Percentiles rank a stretch among this genome's conserved stretches.
Conservation (phyloP, 2,888 invertebrate species). For the Volucella inflata region DNA sequence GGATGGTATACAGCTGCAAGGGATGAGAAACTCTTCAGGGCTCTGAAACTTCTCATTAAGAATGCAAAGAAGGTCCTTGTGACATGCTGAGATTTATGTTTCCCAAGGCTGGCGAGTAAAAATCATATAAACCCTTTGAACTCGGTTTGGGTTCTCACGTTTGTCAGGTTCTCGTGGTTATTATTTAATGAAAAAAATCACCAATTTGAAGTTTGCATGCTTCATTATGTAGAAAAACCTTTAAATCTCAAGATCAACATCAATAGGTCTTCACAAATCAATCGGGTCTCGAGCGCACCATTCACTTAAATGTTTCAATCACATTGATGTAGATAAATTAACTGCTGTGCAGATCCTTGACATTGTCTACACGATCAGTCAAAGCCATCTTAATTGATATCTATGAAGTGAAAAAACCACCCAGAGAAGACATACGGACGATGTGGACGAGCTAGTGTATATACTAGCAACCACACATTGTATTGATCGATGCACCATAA, state of each 20-base stretch:
- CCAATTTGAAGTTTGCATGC: background rate
- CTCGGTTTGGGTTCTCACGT: conserved; percentile 3
- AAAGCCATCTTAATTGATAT: conserved; percentile 38
- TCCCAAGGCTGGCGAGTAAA: too few relatives aligned
- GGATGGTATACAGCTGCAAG: background rate
- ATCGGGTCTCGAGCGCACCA: conserved; percentile 21
- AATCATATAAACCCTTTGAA: too few relatives aligned
- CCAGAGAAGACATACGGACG: conserved; percentile 18
- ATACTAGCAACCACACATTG: conserved; percentile 5
- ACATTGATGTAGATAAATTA: conserved; percentile 49
- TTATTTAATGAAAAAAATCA: too few relatives aligned
- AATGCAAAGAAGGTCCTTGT: conserved; percentile 1
- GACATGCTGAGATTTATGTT: background rate
- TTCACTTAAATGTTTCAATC: conserved; percentile 40
- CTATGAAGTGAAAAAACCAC: conserved; percentile 13
- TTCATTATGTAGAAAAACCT: background rate
- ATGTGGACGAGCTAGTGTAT: background rate
- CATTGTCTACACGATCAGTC: conserved; percentile 55
- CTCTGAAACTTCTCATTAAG: background rate
- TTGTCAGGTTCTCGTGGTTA: background rate
- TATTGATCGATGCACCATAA: conserved; percentile 47
- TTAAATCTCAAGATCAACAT: background rate
- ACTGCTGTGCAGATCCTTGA: conserved; percentile 50
- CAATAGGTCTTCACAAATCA: conserved; percentile 36
- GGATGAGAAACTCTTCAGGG: background rate